phyloP scores from a whole-genome alignment of 2,888 invertebrate species.

The Hydrotaea diabolus region DNA sequence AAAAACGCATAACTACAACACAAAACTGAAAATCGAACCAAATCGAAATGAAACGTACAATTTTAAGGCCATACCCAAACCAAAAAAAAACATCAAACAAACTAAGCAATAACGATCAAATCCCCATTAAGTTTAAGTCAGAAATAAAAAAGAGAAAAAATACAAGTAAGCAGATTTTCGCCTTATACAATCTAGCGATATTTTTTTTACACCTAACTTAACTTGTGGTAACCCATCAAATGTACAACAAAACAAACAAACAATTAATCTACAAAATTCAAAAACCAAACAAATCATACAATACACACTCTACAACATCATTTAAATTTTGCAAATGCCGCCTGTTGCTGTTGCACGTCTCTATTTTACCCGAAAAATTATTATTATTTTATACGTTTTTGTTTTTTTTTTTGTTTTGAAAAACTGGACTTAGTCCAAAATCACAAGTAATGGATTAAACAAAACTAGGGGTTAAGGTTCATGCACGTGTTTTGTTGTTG shows the following conservation, averaged over 20 bases:
- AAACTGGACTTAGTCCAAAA: not conserved
- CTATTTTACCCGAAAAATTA: not conserved
- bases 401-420: too few species aligned
- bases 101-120: constrained; percentile 10
- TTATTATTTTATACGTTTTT: constrained; percentile 35
- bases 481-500: constrained; percentile 21
- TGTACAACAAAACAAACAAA: constrained; percentile 35
- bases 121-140: constrained; percentile 44
- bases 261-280: constrained; percentile 57
- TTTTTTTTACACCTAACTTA: constrained; percentile 37
- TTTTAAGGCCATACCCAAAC: constrained; percentile 42
- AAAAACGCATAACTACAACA: constrained; percentile 20
- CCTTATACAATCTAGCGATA: constrained; percentile 35
- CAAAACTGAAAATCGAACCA: constrained; percentile 50
- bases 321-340: constrained; percentile 67
- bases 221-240: constrained; percentile 44
- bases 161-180: constrained; percentile 61
- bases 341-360: constrained; percentile 68
- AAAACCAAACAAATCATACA: constrained; percentile 47
- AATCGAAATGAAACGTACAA: constrained; percentile 53
- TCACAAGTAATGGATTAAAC: constrained; percentile 36
- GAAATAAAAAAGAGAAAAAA: not conserved
- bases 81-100: constrained; percentile 14
- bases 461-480: constrained; percentile 36
- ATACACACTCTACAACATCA: constrained; percentile 33